phyloP scores from a whole-genome alignment of 2,797 vertebrate genomes.

The Takifugu ocellatus region DNA sequence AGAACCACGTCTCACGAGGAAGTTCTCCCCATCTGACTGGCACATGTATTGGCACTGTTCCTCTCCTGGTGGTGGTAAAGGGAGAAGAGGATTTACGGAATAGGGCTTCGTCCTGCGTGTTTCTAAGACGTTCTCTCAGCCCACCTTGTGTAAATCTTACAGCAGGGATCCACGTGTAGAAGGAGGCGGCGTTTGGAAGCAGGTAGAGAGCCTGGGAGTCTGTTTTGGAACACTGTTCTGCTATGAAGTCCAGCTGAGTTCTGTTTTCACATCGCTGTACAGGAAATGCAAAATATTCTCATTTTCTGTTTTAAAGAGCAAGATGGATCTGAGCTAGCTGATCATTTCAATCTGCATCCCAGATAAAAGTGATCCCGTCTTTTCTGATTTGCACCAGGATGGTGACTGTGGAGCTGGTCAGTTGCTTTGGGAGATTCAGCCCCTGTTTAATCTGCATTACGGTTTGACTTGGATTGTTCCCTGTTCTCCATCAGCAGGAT shows the following conservation, averaged over 20 bases:
- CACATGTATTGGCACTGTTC: conserved; percentile 87
- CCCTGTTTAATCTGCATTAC: too few species aligned
- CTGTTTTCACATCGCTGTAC: conserved; percentile 76
- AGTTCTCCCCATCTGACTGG: conserved; percentile 80
- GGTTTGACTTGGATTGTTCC: too few species aligned
- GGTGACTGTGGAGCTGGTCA: too few species aligned
- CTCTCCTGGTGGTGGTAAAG: conserved; percentile 77
- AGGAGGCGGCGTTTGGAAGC: conserved; percentile 58
- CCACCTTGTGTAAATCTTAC: conserved; percentile 80
- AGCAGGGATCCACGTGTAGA: conserved; percentile 87
- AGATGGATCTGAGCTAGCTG: too few species aligned
- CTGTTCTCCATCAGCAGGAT: too few species aligned
- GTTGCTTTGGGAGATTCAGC: too few species aligned
- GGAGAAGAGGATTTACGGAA: background rate
- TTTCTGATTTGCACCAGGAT: too few species aligned
- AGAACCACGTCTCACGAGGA: conserved; percentile 86
- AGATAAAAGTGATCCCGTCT: too few species aligned
- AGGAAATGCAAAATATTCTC: background rate
- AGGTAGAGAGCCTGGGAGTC: conserved; percentile 78
- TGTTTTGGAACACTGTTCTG: conserved; percentile 87
- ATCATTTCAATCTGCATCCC: too few species aligned
- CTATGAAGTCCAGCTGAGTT: conserved; percentile 88
- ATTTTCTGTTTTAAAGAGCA: too few species aligned
- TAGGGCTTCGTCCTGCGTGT: background rate
- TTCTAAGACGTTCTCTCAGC: background rate